Evolutionary conservation across 2,888 invertebrate genomes (phyloP).

Genomic region (Mythimna lalbum): DNA sequence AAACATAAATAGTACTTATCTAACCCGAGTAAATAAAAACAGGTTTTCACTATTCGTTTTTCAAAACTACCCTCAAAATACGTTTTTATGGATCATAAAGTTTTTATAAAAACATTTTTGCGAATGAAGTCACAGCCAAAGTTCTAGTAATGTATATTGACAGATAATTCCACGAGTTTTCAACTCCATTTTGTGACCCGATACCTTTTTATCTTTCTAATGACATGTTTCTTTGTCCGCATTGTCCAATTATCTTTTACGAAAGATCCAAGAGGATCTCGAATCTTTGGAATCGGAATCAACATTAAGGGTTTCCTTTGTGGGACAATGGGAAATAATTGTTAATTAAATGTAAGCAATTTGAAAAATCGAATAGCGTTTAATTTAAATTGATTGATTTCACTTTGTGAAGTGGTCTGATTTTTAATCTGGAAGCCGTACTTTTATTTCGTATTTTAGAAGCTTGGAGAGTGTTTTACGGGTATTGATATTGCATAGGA

Average conservation of each 20-base stretch:
- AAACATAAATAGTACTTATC: too few species aligned
- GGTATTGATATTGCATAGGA: too few species aligned
- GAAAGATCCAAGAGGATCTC: constrained; percentile 38
- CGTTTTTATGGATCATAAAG: too few species aligned
- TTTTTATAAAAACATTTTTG: too few species aligned
- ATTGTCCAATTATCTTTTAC: constrained; percentile 62
- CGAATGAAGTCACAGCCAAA: too few species aligned
- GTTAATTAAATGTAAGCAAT: constrained; percentile 52
- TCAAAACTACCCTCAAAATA: too few species aligned
- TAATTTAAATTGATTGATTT: constrained; percentile 31
- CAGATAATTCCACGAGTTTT: constrained; percentile 38
- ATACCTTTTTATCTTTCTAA: constrained; percentile 65
- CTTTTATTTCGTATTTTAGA: background rate
- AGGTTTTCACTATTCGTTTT: too few species aligned
- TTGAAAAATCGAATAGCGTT: constrained; percentile 31
- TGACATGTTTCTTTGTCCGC: constrained; percentile 63
- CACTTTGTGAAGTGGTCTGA: constrained; percentile 9
- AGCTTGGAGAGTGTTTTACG: too few species aligned
- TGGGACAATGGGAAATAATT: constrained; percentile 38
- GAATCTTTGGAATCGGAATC: constrained; percentile 31
- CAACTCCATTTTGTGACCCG: constrained; percentile 59
- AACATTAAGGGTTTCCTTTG: constrained; percentile 49
- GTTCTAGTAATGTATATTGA: background rate
- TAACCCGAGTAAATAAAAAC: too few species aligned
- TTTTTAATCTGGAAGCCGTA: constrained; percentile 1